Evolutionary conservation across 2,888 invertebrate species (phyloP).

Genomic region (Drosophila differens): DNA sequence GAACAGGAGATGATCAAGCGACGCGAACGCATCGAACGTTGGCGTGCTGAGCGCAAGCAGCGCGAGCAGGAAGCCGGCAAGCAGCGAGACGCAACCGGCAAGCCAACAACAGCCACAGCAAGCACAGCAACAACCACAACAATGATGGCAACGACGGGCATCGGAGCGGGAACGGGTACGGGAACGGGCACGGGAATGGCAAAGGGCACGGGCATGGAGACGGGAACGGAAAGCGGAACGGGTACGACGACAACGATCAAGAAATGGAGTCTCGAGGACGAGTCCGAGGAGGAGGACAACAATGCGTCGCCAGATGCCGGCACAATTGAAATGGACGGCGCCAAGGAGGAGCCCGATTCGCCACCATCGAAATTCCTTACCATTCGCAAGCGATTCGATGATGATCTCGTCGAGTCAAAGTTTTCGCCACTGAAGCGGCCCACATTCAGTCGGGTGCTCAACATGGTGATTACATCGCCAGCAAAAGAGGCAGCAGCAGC

Average conservation of each 20-base stretch:
- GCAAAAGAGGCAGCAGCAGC: neutral
- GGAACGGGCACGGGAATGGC: neutral
- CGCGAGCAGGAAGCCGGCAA: constrained; percentile 93
- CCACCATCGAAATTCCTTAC: constrained; percentile 82
- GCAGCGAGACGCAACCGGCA: constrained; percentile 88
- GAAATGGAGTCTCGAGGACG: constrained; percentile 98
- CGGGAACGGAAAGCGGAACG: neutral
- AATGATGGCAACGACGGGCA: neutral
- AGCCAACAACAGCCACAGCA: constrained; percentile 82
- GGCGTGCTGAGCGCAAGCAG: constrained; percentile 97
- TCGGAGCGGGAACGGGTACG: neutral
- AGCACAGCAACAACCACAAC: neutral
- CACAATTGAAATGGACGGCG: constrained; percentile 46
- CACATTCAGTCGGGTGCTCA: constrained; percentile 65
- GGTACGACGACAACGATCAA: constrained; percentile 88
- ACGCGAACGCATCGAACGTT: constrained; percentile 97
- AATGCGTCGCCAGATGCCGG: constrained; percentile 67
- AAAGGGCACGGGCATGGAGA: neutral
- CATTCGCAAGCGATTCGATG: constrained; percentile 81
- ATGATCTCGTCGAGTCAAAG: constrained; percentile 75
- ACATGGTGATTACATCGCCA: constrained; percentile 46
- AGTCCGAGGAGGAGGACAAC: constrained; percentile 95
- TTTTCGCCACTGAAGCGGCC: constrained; percentile 67
- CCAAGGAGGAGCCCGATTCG: constrained; percentile 80
- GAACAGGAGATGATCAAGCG: constrained; percentile 98